Base-by-base conservation (phyloP, 2,797 vertebrate genomes). In the Lutjanus argentimaculatus region DNA sequence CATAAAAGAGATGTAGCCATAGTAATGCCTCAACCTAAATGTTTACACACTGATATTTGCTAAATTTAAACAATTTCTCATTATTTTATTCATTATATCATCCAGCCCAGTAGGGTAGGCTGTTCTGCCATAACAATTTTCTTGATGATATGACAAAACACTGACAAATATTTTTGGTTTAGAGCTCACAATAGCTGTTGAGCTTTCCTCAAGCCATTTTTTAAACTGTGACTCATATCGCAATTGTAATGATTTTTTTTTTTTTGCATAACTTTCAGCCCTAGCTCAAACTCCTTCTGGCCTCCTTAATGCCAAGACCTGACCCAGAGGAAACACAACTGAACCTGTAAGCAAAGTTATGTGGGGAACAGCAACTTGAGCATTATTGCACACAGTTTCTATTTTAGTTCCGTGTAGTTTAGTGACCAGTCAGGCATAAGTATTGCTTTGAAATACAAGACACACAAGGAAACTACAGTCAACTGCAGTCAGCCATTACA, bases 241-340 rank as follows among this genome's bases (percentile, higher is more conserved):
- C 25, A 30, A 30, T 30, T 30, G 25, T 4, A 30, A 30, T 30
- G 25, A 30, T 30, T 30, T 30, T 30, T 30, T 30, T 30, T 30
- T 30, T 30, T 30, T 30, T 30, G 25, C 4, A 30, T 30, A 30
- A 30, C 25, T 2, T 30, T 30, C 25, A 30, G 25, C 4, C 25
- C 25, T 30, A 30, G 25, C 25, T 30, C 25, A 67, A 36, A 64
- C 17, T 36, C 2, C 19, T 51, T 70, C n/a, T 74, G 21, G 11
- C 3, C 14, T 45, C 15, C 15, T 52, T 59, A 36, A 74, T 14
- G 42, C 63, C 58, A 77, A 46, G 56, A 40, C 15, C 36, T 61
- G 51, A 72, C 57, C 17, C 8, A 66, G 79, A 74, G 85, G 88
- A 92, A 92, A 74, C 75, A 80, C 45, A 90, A 90, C 85, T 84